Conservation (phyloP, 2,797 vertebrate genomes). For the Agapornis canus region DNA sequence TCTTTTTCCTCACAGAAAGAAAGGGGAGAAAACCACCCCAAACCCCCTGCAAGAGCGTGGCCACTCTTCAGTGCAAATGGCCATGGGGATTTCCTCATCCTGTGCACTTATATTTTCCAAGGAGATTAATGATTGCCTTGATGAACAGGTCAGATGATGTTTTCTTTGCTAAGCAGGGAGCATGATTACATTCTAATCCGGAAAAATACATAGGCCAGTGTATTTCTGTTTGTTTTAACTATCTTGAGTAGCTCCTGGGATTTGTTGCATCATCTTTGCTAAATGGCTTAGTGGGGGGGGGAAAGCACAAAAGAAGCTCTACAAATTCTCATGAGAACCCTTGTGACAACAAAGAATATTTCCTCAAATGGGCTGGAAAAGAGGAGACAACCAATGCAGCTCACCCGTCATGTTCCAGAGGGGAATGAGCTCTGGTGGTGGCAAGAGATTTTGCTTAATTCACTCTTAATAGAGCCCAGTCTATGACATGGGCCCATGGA, state of each 20-base stretch:
- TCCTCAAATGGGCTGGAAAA: not conserved
- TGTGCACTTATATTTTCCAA: not conserved
- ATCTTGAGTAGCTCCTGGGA: not conserved
- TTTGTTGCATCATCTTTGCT: not conserved
- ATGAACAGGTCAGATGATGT: not conserved
- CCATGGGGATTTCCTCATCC: not conserved
- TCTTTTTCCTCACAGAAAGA: not conserved
- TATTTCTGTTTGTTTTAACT: not conserved
- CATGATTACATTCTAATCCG: slow-evolving; percentile 34
- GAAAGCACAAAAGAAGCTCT: not conserved
- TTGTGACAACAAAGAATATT: not conserved
- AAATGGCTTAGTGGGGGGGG: not conserved
- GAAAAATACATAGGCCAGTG: not conserved
- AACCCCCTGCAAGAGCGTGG: not conserved
- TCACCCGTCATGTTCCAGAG: not conserved
- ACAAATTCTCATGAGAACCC: not conserved
- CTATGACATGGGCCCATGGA: not conserved
- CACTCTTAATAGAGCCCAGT: not conserved
- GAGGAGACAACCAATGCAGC: not conserved
- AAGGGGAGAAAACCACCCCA: rapidly evolving
- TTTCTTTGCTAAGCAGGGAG: not conserved
- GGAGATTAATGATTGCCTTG: not conserved
- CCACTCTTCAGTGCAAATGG: not conserved
- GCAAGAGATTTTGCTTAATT: not conserved
- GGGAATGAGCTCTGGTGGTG: not conserved